Base-by-base conservation (phyloP, 1,140 invertebrate genomes). In the Caenorhabditis latens region DNA sequence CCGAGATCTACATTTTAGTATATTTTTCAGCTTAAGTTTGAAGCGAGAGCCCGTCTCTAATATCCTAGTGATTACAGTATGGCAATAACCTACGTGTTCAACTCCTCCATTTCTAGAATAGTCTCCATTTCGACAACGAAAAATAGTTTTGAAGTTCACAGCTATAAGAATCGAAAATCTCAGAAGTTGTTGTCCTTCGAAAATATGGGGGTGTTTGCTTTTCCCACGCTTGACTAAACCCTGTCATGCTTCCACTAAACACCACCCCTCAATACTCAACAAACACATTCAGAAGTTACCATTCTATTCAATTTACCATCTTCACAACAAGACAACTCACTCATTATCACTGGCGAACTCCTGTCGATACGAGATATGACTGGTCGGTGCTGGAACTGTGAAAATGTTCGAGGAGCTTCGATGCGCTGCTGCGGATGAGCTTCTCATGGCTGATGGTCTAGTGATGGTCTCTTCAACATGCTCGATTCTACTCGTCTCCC, bases 401-500 rank as follows among this genome's bases (percentile, higher is more conserved):
- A 79, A 79, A 50, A 79, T 50, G n/a, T 79, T 79, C 46, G 71
- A 50, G 16, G 71, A 79, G 46, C 71, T 79, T 42, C 71, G 2
- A 1, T 79, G 71, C 7, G 40, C 71, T 4, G 71, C 71, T 14
- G 43, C 46, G 8, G 71, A 79, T 24, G 43, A n/a, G 67, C 67
- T 75, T 19, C 67, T n/a, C 67, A 75, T 43, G n/a, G 40, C 40
- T 43, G 71, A 46, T 9, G 67, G 67, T 6, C 71, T 13, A 3
- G 71, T 79, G 14, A 79, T 79, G n/a, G 71, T 79, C 21, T 79
- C 71, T 24, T 79, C 71, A 9, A 50, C 46, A 50, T 79, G 71
- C 46, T 88, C 87, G 13, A 87, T 42, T 67, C 85, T 40, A 19
- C 40, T 67, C 16, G 75, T 85, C 21, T 89, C 88, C 7, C 48